Conservation (phyloP, 2,888 invertebrate genomes). For the Siphlonurus alternatus region DNA sequence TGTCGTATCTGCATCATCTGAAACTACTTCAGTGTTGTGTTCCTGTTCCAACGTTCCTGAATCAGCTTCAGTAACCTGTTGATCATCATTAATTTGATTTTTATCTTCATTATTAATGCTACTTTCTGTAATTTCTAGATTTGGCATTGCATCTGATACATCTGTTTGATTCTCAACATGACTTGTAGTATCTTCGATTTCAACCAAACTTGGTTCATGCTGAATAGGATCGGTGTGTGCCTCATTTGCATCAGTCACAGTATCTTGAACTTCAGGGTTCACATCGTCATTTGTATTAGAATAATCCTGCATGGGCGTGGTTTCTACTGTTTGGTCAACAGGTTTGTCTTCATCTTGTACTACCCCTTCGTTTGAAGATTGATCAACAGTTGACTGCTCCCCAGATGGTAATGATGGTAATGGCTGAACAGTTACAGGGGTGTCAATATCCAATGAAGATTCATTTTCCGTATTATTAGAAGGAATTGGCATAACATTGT, state of each 20-base stretch:
- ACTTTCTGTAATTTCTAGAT: no score
- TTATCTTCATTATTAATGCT: no score
- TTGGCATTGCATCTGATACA: no score
- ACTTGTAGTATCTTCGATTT: background rate
- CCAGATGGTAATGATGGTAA: no score
- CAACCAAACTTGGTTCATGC: background rate
- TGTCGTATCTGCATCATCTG: no score
- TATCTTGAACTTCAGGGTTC: background rate
- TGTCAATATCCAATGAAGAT: no score
- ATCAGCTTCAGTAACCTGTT: background rate
- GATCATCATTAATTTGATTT: background rate
- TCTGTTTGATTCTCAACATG: constrained; percentile 11
- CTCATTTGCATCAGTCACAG: background rate
- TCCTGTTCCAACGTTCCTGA: no score
- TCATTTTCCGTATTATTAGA: no score
- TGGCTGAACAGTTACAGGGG: no score
- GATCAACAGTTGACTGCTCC: no score
- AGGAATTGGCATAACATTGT: background rate
- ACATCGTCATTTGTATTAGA: background rate
- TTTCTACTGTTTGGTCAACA: background rate
- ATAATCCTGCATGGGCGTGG: background rate
- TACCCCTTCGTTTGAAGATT: background rate
- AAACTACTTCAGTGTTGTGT: no score
- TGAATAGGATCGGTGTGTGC: background rate
- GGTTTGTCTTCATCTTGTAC: background rate